These are phyloP conservation scores for Tenrec ecaudatus DNA, from an alignment of 2,113 vertebrate species.

Conservation along the genomic window DNA sequence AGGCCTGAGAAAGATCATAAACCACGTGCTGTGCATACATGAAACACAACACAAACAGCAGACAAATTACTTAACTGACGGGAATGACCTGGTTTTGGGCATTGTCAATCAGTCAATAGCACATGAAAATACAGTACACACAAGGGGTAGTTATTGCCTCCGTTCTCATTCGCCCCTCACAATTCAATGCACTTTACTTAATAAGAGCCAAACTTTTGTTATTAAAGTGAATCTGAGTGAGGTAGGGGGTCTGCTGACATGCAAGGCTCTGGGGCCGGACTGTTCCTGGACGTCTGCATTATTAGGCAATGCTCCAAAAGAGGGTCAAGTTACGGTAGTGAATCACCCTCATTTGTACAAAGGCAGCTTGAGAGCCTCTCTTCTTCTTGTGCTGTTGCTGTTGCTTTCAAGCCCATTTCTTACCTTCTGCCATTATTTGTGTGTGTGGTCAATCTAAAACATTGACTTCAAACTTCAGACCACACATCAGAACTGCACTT, in stretches of 20 bases:
- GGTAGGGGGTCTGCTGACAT: not conserved
- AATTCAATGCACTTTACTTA: constrained; percentile 6
- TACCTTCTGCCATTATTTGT: too few relatives aligned
- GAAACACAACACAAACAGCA: not conserved
- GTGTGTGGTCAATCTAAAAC: not conserved
- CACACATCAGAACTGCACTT: not conserved
- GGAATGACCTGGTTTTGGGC: not conserved
- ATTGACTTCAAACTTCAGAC: not conserved
- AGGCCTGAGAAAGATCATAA: not conserved
- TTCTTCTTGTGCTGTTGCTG: too few relatives aligned
- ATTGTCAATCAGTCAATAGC: constrained; percentile 9
- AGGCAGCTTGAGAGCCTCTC: too few relatives aligned
- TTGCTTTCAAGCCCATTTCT: too few relatives aligned
- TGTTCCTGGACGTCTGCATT: not conserved
- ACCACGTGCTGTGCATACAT: not conserved
- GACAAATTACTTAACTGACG: not conserved
- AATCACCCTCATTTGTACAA: not conserved
- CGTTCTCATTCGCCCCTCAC: not conserved
- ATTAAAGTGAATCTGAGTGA: not conserved
- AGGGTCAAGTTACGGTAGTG: not conserved
- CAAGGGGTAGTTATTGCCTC: not conserved
- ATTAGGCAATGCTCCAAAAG: not conserved
- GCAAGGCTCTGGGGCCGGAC: not conserved
- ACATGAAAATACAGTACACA: not conserved
- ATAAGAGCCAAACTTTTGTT: not conserved